A percentile compares a stretch with the other conserved stretches of the same genome.
Evolutionary conservation across 2,888 invertebrate genomes (phyloP).

Genomic region (Neuroscelio doddi): DNA sequence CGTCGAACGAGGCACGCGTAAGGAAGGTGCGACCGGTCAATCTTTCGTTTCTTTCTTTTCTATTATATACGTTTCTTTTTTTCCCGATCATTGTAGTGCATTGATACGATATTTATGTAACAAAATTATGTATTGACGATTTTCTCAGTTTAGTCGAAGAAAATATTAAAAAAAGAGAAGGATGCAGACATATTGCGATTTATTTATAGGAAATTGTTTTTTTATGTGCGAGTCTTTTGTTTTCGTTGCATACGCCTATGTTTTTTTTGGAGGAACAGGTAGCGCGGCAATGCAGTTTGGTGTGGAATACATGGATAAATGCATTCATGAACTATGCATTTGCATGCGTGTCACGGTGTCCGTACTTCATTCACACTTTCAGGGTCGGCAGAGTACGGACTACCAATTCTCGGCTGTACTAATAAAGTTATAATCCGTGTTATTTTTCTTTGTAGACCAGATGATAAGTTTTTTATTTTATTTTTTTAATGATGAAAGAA

Average conservation of each 20-base stretch:
- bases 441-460: no score
- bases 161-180: no score
- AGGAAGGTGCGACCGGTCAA: conserved; percentile 79
- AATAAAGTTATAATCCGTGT: no score
- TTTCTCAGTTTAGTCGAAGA: no score
- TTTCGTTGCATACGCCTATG: no score
- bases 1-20: conserved; percentile 84
- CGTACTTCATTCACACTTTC: conserved; percentile 52
- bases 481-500: no score
- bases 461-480: no score
- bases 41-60: conserved; percentile 1
- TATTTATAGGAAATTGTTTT: no score
- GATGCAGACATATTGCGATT: no score
- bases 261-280: not conserved
- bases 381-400: conserved; percentile 32
- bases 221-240: no score
- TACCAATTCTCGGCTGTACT: not conserved
- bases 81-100: not conserved
- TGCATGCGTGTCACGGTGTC: conserved; percentile 29
- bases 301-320: not conserved
- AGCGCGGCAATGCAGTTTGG: not conserved
- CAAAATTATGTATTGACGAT: no score
- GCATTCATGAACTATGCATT: conserved; percentile 5
- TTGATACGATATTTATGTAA: not conserved
- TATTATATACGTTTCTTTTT: not conserved